These are phyloP conservation scores for Tetraneura akinire DNA, from an alignment of 1,140 invertebrate genomes.

Conservation along the genomic window DNA sequence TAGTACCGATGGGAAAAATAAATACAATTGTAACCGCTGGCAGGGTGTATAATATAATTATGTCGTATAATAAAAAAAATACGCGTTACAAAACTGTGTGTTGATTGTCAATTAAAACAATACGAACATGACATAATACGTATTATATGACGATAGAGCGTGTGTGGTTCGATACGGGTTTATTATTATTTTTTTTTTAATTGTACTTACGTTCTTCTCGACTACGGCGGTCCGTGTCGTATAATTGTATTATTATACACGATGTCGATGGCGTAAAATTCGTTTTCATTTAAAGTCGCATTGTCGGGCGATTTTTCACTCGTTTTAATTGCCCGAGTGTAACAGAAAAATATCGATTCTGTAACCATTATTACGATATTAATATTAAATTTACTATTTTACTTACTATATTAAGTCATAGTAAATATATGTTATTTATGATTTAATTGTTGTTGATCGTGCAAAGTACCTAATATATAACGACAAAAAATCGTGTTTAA, in stretches of 20 bases:
- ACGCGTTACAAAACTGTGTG: slow-evolving; percentile 24
- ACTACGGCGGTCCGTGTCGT: not conserved
- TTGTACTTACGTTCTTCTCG: not conserved
- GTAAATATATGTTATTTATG: too few relatives aligned
- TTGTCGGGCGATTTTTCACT: too few relatives aligned
- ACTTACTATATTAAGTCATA: too few relatives aligned
- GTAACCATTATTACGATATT: too few relatives aligned
- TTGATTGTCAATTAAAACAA: slow-evolving; percentile 37
- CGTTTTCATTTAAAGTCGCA: not conserved
- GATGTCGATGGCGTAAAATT: slow-evolving; percentile 6
- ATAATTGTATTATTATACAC: not conserved
- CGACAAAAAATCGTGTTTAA: not conserved
- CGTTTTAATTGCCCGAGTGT: not conserved
- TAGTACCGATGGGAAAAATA: not conserved
- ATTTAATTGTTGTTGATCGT: too few relatives aligned
- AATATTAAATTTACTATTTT: too few relatives aligned
- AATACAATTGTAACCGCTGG: slow-evolving; percentile 12
- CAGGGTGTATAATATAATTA: not conserved
- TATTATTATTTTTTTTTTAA: not conserved
- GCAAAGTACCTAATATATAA: too few relatives aligned
- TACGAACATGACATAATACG: not conserved
- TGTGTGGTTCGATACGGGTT: slow-evolving; percentile 26
- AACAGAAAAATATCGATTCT: too few relatives aligned
- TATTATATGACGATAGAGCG: not conserved
- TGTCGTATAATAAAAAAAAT: too few relatives aligned